phyloP scores from a whole-genome alignment of 2,888 invertebrate species.

The Ceraclea dissimilis region DNA sequence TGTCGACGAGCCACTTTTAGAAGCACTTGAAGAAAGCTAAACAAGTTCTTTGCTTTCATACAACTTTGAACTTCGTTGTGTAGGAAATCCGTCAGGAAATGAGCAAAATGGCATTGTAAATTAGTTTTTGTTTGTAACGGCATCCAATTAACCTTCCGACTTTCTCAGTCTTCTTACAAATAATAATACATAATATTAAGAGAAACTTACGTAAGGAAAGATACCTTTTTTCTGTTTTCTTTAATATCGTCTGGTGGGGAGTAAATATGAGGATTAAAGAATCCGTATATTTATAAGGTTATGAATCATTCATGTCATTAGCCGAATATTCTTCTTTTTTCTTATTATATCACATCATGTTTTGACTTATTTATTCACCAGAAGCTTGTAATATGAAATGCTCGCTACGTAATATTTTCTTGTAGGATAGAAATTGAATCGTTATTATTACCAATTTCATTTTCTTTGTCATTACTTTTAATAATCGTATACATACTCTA shows the following conservation, averaged over 20 bases:
- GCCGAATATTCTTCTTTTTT: background rate
- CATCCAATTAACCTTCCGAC: constrained; percentile 5
- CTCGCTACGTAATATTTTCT: no score
- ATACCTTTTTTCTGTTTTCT: background rate
- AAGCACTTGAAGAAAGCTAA: background rate
- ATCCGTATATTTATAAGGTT: background rate
- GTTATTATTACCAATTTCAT: no score
- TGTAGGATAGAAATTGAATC: no score
- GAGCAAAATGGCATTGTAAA: constrained; percentile 5
- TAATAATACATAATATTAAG: background rate
- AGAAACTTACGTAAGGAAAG: background rate
- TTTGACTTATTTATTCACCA: no score
- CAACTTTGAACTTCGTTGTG: background rate
- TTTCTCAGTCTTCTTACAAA: background rate
- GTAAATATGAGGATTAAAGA: background rate
- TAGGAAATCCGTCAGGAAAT: constrained; percentile 7
- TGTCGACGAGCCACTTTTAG: no score
- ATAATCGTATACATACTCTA: no score
- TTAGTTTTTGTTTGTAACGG: constrained; percentile 6
- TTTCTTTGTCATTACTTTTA: no score
- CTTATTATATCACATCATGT: background rate
- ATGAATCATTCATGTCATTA: constrained; percentile 1
- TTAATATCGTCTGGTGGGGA: background rate
- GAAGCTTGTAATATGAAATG: no score
- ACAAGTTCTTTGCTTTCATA: background rate